These are phyloP conservation scores for Erebia palarica DNA, from an alignment of 2,888 invertebrate species.

Conservation along the genomic window DNA sequence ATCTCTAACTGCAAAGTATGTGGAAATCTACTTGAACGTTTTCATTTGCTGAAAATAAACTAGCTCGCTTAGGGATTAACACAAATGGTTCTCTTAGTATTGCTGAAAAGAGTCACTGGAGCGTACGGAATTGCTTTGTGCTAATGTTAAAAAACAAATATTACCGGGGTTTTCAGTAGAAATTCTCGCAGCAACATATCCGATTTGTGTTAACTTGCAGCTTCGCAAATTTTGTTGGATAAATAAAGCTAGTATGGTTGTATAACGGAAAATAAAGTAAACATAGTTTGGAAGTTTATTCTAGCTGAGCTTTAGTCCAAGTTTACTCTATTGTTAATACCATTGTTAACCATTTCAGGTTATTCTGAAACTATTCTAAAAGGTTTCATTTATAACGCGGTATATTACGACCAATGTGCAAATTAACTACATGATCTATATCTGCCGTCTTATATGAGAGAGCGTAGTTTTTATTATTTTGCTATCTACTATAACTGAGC, in stretches of 20 bases:
- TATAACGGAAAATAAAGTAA: conserved; percentile 2
- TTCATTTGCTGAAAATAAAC: conserved; percentile 47
- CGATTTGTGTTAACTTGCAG: conserved; percentile 9
- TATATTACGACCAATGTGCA: too few relatives aligned
- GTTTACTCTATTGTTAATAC: not conserved
- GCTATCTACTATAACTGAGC: too few relatives aligned
- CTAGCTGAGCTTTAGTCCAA: not conserved
- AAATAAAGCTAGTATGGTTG: conserved; percentile 12
- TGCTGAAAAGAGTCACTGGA: conserved; percentile 41
- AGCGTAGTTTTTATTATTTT: too few relatives aligned
- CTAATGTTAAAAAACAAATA: conserved; percentile 21
- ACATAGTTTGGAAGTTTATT: conserved; percentile 10
- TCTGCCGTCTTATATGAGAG: too few relatives aligned
- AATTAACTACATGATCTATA: too few relatives aligned
- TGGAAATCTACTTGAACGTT: conserved; percentile 42
- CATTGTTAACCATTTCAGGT: not conserved
- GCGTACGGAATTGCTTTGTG: conserved; percentile 39
- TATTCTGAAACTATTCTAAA: too few relatives aligned
- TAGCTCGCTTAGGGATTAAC: conserved; percentile 48
- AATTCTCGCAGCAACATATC: not conserved
- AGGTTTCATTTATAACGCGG: too few relatives aligned
- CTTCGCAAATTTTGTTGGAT: not conserved
- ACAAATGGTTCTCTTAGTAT: conserved; percentile 45
- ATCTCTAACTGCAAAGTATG: conserved; percentile 17
- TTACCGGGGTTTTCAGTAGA: not conserved